These are phyloP conservation scores for Drosophila prostipennis DNA, from an alignment of 2,888 invertebrate genomes.

Conservation along the genomic window DNA sequence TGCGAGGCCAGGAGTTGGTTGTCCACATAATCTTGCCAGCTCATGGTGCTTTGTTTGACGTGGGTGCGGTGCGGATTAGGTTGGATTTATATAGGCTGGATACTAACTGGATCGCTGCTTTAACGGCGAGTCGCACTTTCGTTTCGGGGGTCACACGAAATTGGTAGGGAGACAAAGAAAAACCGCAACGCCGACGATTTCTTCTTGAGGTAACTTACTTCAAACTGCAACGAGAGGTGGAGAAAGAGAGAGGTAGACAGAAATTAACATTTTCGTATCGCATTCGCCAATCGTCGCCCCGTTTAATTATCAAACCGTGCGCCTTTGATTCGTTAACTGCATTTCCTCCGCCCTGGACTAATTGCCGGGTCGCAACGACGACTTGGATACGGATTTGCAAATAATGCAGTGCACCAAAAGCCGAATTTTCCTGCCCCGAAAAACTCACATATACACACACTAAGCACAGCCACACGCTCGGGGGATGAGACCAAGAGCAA, in stretches of 20 bases:
- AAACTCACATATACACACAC: constrained; percentile 70
- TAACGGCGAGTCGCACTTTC: constrained; percentile 50
- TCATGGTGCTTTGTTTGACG: constrained; percentile 86
- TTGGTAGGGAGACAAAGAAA: constrained; percentile 65
- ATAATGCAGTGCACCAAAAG: constrained; percentile 4
- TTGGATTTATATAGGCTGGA: constrained; percentile 27
- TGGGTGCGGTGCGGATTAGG: constrained; percentile 57
- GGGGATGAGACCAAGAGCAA: constrained; percentile 45
- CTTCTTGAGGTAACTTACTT: constrained; percentile 65
- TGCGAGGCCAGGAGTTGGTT: constrained; percentile 97
- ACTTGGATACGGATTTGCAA: not conserved
- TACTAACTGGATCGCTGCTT: constrained; percentile 21
- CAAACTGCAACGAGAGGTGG: constrained; percentile 70
- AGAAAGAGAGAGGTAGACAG: constrained; percentile 51
- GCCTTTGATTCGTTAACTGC: constrained; percentile 11
- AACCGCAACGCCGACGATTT: constrained; percentile 49
- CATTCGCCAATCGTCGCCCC: constrained; percentile 11
- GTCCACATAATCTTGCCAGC: constrained; percentile 99
- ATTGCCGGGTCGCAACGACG: not conserved
- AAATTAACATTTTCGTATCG: constrained; percentile 42
- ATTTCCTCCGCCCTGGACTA: constrained; percentile 9
- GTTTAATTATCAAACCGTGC: constrained; percentile 16
- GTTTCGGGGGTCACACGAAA: constrained; percentile 58
- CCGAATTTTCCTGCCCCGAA: constrained; percentile 50
- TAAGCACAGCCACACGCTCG: constrained; percentile 41